phyloP scores from a whole-genome alignment of 2,113 vertebrate species.

The Phodopus roborovskii region DNA sequence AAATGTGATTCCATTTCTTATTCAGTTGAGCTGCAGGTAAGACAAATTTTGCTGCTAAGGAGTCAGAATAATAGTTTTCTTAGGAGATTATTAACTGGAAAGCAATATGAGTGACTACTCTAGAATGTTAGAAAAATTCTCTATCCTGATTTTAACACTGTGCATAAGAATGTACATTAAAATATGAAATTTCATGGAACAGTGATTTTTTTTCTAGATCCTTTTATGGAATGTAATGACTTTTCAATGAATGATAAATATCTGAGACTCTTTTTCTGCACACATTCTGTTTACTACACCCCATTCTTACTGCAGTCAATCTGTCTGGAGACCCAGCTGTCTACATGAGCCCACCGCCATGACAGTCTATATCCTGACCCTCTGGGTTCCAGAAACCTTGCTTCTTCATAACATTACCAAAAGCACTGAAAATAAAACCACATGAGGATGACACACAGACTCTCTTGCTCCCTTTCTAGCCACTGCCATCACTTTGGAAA shows the following conservation, averaged over 20 bases:
- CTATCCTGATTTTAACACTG: background rate
- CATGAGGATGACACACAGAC: background rate
- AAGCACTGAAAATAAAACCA: background rate
- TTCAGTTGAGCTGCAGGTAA: background rate
- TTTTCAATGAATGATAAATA: background rate
- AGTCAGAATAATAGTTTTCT: background rate
- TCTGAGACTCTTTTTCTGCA: background rate
- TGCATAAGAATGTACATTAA: background rate
- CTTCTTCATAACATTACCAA: background rate
- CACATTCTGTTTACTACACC: background rate
- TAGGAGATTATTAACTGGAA: background rate
- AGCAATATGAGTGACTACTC: background rate
- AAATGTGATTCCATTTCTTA: background rate
- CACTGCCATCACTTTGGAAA: background rate
- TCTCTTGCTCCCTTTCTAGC: background rate
- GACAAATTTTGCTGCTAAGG: background rate
- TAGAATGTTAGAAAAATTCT: background rate
- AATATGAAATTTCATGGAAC: background rate
- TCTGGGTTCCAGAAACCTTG: background rate
- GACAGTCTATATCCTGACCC: background rate
- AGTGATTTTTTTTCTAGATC: background rate
- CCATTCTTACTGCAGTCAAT: background rate
- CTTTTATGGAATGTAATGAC: background rate
- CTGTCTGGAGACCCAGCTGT: background rate
- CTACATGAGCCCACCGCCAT: background rate